Conservation (phyloP, 2,113 vertebrate genomes). For the Otocyon megalotis region DNA sequence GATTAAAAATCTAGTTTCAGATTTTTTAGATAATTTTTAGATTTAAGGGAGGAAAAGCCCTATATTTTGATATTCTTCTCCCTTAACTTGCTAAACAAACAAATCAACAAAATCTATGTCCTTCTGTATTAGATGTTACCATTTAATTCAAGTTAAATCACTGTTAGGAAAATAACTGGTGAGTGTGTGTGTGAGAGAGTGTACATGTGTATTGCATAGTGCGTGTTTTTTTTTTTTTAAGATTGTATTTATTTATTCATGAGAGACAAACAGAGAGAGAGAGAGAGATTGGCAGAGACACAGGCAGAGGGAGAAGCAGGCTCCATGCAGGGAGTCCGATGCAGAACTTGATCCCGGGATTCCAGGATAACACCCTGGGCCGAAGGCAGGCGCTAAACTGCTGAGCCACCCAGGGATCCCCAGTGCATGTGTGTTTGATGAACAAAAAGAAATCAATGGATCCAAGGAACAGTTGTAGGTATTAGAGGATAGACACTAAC, state of each 20-base stretch:
- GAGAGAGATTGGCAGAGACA: no score
- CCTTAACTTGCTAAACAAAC: slow-evolving; percentile 47
- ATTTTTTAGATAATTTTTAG: not conserved
- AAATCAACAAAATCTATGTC: not conserved
- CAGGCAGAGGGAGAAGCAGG: no score
- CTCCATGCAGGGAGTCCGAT: no score
- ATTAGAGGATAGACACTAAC: not conserved
- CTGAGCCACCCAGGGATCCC: no score
- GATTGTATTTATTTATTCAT: no score
- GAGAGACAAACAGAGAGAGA: no score
- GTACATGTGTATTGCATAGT: no score
- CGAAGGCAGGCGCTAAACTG: no score
- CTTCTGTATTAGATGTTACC: not conserved
- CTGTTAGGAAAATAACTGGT: not conserved
- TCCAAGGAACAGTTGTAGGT: not conserved
- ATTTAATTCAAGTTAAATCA: not conserved
- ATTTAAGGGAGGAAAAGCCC: not conserved
- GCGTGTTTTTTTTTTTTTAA: no score
- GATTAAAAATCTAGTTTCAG: no score
- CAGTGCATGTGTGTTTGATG: not conserved
- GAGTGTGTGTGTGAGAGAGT: not conserved
- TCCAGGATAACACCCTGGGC: no score
- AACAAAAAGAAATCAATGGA: not conserved
- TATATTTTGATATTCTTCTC: not conserved
- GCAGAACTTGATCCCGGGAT: no score